Base-by-base conservation (phyloP, 2,113 vertebrate genomes). In the Bungarus multicinctus region DNA sequence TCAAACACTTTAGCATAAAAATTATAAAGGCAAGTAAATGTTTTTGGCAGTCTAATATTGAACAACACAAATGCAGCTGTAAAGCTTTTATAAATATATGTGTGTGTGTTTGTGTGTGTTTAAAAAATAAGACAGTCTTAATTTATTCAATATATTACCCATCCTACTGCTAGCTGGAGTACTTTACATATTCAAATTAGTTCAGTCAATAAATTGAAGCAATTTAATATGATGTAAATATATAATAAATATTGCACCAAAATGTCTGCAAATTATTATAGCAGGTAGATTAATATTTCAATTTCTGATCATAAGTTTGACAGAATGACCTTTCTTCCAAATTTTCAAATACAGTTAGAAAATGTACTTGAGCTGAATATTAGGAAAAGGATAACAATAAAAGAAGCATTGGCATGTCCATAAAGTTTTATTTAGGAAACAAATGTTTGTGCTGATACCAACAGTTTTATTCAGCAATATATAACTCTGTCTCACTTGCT, bases 11-110 rank as follows among this genome's bases (percentile, higher is more conserved):
- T 30, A 6, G 95, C 20, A 93, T 93, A 90, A 95, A 45, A 95
- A 92, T 91, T 92, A 95, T 58, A 89, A 94, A 93, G n/a, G 3
- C 95, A 95, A 96, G 90, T 7, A 0, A 92, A 27, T 87, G 95
- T 93, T 25, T 92, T 96, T 89, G 39, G 53, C 22, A 87, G 91
- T 8, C 93, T 91, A 69, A 27, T 89, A 18, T 3, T 89, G 11
- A 94, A 93, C 92, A 89, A 90, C 90, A 93, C 94, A 95, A 95
- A 93, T 34, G 0, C 0, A 57, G 91, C 1, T 93, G 58, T 30
- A 20, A 87, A 69, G 3, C 53, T 91, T 16, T 10, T 93, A 39
- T 89, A 53, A 91, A 86, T 7, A 92, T 7, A 91, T 87, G 94
- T 95, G 95, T 91, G 1, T 43, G 30, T 43, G 27, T 89, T 5